Percentiles rank a stretch among this genome's conserved stretches.
Conservation (phyloP, 2,113 vertebrate species). For the Pangasianodon hypophthalmus region DNA sequence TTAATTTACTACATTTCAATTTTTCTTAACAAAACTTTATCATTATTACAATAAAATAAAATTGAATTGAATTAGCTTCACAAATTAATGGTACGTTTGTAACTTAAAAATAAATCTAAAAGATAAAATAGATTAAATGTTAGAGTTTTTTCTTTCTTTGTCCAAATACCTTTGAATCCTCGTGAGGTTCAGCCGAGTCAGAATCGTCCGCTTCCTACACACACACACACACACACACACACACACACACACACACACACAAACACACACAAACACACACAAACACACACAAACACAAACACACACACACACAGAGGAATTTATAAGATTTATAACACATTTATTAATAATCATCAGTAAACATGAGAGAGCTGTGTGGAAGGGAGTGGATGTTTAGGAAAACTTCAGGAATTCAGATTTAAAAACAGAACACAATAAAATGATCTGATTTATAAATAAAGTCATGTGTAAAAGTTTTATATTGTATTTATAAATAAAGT, state of each 20-base stretch:
- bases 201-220: slow-evolving; percentile 96
- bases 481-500: no score
- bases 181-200: slow-evolving; percentile 92
- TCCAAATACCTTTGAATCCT: slow-evolving; percentile 92
- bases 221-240: slow-evolving; percentile 89
- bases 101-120: not conserved
- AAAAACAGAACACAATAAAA: not conserved
- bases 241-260: slow-evolving; percentile 57
- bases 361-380: no score
- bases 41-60: no score
- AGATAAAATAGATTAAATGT: not conserved
- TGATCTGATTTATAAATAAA: no score
- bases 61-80: no score
- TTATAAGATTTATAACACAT: not conserved
- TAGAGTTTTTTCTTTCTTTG: not conserved
- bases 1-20: not conserved
- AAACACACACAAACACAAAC: no score
- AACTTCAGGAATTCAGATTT: not conserved
- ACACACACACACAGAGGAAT: not conserved
- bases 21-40: not conserved
- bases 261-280: slow-evolving; percentile 85
- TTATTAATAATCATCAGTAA: not conserved
- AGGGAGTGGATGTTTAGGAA: not conserved
- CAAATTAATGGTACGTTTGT: not conserved
- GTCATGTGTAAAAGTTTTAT: no score